Percentiles rank a stretch among this genome's conserved stretches.
Conservation (phyloP, 2,888 invertebrate species). For the Andrena marginata region DNA sequence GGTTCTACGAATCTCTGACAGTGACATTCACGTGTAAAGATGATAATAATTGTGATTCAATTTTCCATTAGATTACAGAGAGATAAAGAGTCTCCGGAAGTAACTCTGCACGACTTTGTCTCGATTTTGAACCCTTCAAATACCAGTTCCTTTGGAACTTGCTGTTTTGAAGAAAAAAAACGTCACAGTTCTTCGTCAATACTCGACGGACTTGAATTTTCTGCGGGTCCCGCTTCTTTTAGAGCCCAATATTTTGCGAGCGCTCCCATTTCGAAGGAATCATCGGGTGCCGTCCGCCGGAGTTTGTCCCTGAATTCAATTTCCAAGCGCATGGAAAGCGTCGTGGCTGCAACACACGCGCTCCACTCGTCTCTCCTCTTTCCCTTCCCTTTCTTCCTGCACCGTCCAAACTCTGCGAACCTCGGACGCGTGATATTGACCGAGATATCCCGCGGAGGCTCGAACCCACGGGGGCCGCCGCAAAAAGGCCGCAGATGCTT, state of each 20-base stretch:
- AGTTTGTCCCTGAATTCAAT: slow-evolving; percentile 7
- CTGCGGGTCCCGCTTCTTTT: not conserved
- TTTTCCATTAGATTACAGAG: not conserved
- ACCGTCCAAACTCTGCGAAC: not conserved
- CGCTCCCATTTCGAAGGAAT: not conserved
- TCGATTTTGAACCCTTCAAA: too few species aligned
- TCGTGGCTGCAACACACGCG: not conserved
- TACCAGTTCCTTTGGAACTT: too few species aligned
- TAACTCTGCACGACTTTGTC: too few species aligned
- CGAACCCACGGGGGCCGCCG: slow-evolving; percentile 1
- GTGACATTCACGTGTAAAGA: slow-evolving; percentile 3
- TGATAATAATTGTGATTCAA: slow-evolving; percentile 20
- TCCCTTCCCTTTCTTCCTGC: not conserved
- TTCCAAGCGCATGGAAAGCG: not conserved
- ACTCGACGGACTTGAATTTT: not conserved
- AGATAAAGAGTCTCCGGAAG: not conserved
- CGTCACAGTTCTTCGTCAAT: too few species aligned
- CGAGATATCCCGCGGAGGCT: not conserved
- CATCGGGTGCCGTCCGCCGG: not conserved
- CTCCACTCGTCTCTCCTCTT: too few species aligned
- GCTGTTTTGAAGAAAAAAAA: too few species aligned
- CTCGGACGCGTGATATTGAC: not conserved
- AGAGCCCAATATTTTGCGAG: not conserved
- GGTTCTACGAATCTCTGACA: not conserved
- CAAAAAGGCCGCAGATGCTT: not conserved